Base-by-base conservation (phyloP, 2,797 vertebrate species). In the Enteromius mattozi region DNA sequence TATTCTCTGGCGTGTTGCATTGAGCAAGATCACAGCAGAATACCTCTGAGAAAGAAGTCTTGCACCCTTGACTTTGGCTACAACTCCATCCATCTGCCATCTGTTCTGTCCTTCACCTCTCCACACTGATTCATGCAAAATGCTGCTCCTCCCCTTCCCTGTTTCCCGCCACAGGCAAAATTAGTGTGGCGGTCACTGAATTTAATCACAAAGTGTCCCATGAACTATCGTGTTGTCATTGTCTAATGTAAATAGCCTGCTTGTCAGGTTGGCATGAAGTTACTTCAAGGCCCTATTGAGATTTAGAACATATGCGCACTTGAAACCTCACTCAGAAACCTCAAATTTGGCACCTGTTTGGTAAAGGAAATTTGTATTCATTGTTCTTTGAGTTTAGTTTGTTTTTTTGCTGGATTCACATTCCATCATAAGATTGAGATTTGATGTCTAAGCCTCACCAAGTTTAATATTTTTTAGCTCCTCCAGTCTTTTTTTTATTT, bases 111-210 rank as follows among this genome's bases (percentile, higher is more conserved):
- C 82, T 88, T 88, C 84, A 88, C 86, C 86, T 87, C 83, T 40
- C 21, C 86, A 87, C 14, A 81, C 76, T 86, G 80, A 87, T 87
- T 84, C 87, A 89, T 87, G 81, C 66, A 85, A 89, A 86, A 80
- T 74, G 51, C 78, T 83, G 30, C 54, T 87, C 74, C 61, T 56
- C 79, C 81, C 30, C 68, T 76, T 65, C 59, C 37, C 76, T 51
- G 30, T 81, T 86, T 86, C 79, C 77, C 70, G 24, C 79, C 85
- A 76, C 72, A 81, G 68, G 77, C 78, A 81, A 71, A 82, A 88
- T 88, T 88, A 88, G 79, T 84, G 82, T 81, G 54, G 69, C 80
- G 87, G 88, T 89, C 90, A 88, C 82, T 87, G 88, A 84, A 89
- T 90, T 86, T 88, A 86, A 88, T 89, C 81, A 75, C 65, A 77